phyloP scores from a whole-genome alignment of 2,113 vertebrate species.

The Alouatta palliata region DNA sequence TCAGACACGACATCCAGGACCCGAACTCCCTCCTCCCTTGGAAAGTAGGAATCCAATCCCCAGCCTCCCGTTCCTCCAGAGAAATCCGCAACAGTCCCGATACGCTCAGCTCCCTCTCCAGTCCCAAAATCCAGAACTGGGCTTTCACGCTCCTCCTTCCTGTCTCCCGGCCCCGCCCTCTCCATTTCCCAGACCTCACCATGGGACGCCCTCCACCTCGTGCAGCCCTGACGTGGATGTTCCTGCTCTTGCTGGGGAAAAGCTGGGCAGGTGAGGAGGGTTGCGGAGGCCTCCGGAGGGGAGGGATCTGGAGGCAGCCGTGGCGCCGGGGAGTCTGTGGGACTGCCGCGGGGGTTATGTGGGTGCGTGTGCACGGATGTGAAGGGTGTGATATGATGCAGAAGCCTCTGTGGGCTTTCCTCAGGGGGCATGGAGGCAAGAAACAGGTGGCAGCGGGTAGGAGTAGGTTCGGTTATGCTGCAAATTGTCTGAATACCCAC shows the following conservation, averaged over 20 bases:
- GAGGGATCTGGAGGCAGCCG: fast-evolving
- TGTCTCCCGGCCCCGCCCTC: background rate
- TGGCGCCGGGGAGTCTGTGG: background rate
- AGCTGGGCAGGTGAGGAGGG: constrained; percentile 62
- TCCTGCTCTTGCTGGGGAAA: constrained; percentile 44
- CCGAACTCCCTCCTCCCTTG: background rate
- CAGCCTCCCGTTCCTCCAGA: background rate
- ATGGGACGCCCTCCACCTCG: constrained; percentile 16
- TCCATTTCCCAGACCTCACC: background rate
- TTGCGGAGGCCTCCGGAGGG: fast-evolving
- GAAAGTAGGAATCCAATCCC: background rate
- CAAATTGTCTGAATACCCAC: no score
- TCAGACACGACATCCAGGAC: background rate
- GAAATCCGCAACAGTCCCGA: background rate
- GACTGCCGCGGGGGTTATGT: fast-evolving
- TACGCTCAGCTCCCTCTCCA: background rate
- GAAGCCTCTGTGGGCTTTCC: background rate
- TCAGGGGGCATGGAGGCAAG: background rate
- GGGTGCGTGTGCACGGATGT: background rate
- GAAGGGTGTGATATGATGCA: fast-evolving
- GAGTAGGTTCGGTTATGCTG: background rate
- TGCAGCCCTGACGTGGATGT: background rate
- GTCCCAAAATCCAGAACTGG: background rate
- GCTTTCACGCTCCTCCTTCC: background rate
- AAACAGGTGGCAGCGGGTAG: background rate